Percentiles rank a stretch among this genome's conserved stretches.
phyloP scores from a whole-genome alignment of 2,113 vertebrate genomes.

The Connochaetes taurinus region DNA sequence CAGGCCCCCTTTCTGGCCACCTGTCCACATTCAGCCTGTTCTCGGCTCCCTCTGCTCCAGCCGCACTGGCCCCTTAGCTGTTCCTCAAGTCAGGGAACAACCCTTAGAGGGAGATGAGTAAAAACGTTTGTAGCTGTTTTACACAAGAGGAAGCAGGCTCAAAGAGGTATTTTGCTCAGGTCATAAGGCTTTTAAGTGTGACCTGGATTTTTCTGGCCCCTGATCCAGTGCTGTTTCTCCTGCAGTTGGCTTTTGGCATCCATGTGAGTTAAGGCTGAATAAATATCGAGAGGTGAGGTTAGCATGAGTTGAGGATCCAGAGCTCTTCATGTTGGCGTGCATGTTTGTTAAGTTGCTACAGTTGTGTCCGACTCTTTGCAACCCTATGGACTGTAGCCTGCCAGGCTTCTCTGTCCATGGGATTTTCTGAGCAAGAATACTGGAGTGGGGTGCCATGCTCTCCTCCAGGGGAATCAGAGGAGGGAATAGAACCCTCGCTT shows the following conservation, averaged over 20 bases:
- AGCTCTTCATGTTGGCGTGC: rapidly evolving
- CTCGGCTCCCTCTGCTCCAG: not conserved
- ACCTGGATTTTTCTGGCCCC: not conserved
- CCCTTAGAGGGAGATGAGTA: not conserved
- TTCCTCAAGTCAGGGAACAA: not conserved
- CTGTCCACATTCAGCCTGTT: not conserved
- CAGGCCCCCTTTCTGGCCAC: not conserved
- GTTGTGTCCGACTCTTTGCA: not conserved
- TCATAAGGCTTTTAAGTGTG: not conserved
- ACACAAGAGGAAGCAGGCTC: not conserved
- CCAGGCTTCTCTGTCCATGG: not conserved
- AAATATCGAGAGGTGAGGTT: not conserved
- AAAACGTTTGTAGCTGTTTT: not conserved
- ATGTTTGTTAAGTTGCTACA: not conserved
- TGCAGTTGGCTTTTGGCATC: not conserved
- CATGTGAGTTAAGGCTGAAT: not conserved
- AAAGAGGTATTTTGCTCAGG: not conserved
- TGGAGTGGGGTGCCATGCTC: not conserved
- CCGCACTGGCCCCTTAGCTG: too few species aligned
- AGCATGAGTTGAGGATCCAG: not conserved
- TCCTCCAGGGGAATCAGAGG: not conserved
- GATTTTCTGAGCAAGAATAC: not conserved
- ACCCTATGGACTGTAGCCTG: not conserved
- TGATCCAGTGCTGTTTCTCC: not conserved
- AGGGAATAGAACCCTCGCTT: not conserved